These are phyloP conservation scores for Wiebesia pumilae DNA, from an alignment of 1,140 invertebrate species.

Conservation along the genomic window DNA sequence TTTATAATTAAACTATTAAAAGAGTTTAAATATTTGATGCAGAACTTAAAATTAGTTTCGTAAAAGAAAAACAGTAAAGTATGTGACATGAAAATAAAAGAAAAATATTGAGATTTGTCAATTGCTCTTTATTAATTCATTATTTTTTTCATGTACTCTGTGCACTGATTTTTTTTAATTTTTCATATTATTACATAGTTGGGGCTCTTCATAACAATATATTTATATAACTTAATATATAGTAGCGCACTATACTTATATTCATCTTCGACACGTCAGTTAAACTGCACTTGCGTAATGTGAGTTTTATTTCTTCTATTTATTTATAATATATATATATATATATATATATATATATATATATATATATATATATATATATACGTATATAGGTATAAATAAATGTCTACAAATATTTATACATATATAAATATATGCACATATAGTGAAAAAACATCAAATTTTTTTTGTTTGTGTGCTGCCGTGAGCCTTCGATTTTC, in stretches of 20 bases:
- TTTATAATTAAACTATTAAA: no score
- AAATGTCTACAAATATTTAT: conserved; percentile 47
- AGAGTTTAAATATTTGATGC: no score
- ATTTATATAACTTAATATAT: conserved; percentile 45
- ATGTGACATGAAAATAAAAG: not conserved
- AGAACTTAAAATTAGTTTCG: no score
- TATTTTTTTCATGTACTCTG: conserved; percentile 43
- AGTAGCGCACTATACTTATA: conserved; percentile 41
- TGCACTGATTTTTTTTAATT: conserved; percentile 42
- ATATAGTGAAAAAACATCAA: conserved; percentile 57
- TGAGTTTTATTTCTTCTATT: conserved; percentile 33
- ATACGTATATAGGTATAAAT: conserved; percentile 36
- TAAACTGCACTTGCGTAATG: conserved; percentile 19
- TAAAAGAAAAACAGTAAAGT: not conserved
- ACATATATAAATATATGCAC: conserved; percentile 51
- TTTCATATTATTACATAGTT: conserved; percentile 37
- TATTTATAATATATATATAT: conserved; percentile 31
- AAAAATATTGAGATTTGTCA: conserved; percentile 34
- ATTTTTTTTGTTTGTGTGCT: conserved; percentile 61
- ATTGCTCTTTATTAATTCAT: conserved; percentile 52
- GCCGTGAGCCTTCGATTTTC: conserved; percentile 62
- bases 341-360: conserved; percentile 36
- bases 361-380: conserved; percentile 46
- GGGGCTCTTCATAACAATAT: conserved; percentile 48
- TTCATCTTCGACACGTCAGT: conserved; percentile 30